Conservation (phyloP, 2,888 invertebrate species). For the Lycophotia porphyrea region DNA sequence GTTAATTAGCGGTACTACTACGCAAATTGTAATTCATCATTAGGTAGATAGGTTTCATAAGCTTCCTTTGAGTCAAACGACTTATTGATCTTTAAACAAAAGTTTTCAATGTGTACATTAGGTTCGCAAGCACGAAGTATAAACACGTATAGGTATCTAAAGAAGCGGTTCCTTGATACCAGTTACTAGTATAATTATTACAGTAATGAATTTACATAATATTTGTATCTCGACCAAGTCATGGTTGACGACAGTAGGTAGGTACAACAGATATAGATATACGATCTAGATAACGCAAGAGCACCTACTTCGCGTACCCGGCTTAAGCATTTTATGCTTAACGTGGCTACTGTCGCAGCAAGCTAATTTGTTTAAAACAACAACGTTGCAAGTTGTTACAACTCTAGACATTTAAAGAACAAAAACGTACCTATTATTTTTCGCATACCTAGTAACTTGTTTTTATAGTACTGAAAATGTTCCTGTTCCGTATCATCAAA, state of each 20-base stretch:
- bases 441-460: too few species aligned
- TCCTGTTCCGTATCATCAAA: too few species aligned
- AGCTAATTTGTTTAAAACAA: too few species aligned
- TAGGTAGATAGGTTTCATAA: background rate
- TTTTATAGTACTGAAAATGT: too few species aligned
- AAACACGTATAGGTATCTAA: background rate
- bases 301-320: too few species aligned
- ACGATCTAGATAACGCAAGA: too few species aligned
- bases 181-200: background rate
- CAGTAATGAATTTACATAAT: background rate
- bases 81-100: conserved; percentile 16
- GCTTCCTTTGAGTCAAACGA: conserved; percentile 10
- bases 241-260: background rate
- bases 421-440: too few species aligned
- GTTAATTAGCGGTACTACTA: background rate
- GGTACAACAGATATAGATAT: too few species aligned
- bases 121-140: conserved; percentile 7
- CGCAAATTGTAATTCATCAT: background rate
- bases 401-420: too few species aligned
- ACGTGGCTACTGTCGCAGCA: too few species aligned
- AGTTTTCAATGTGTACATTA: conserved; percentile 12
- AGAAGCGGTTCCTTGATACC: background rate
- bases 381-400: too few species aligned
- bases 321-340: too few species aligned
- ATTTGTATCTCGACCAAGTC: background rate